phyloP scores from a whole-genome alignment of 2,888 invertebrate species.

The Drosophila subsilvestris region DNA sequence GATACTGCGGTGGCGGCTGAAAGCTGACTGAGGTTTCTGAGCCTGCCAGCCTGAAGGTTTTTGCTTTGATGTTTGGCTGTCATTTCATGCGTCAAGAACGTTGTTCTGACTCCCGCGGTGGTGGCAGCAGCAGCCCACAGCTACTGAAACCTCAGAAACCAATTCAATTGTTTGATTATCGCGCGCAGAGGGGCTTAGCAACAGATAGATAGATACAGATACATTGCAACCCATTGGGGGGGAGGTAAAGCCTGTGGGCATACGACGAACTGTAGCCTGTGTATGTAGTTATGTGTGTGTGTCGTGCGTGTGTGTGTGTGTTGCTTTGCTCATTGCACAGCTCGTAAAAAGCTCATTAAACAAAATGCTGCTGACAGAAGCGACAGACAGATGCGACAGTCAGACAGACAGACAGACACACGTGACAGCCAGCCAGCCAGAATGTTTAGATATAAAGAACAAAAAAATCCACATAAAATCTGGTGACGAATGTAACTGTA shows the following conservation, averaged over 20 bases:
- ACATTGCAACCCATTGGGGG: neutral
- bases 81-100: conserved; percentile 34
- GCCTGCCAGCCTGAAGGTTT: neutral
- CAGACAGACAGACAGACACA: conserved; percentile 16
- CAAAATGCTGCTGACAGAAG: conserved; percentile 52
- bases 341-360: conserved; percentile 73
- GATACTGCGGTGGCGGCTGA: too few species aligned
- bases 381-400: neutral
- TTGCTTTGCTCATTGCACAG: conserved; percentile 31
- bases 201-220: neutral
- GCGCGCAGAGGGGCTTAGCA: conserved; percentile 6
- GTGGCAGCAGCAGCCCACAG: neutral
- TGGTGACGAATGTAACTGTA: conserved; percentile 55
- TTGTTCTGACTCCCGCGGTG: neutral
- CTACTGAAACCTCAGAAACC: conserved; percentile 60
- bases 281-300: conserved; percentile 20
- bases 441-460: conserved; percentile 25
- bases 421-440: conserved; percentile 20
- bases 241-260: neutral
- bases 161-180: conserved; percentile 65
- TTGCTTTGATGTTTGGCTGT: conserved; percentile 36
- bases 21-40: too few species aligned
- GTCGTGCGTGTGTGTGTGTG: conserved; percentile 5
- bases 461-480: conserved; percentile 41
- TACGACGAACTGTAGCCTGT: conserved; percentile 36